Conservation (phyloP, 2,797 vertebrate species). For the Schizopygopsis malacanthus region DNA sequence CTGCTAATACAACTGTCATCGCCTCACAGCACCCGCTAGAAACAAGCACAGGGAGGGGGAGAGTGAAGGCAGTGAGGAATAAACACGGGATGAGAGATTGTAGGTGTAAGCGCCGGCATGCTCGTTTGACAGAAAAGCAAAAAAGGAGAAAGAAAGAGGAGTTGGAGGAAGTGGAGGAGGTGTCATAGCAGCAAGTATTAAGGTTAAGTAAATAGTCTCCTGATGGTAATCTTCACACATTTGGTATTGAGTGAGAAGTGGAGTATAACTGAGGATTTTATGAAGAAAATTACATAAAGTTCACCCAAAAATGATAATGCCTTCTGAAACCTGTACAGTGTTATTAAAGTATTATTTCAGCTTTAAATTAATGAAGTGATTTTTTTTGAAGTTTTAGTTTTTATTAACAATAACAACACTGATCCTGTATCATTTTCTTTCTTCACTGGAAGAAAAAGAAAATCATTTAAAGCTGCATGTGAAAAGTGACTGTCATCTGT, state of each 20-base stretch:
- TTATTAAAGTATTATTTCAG: neutral
- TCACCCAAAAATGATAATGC: neutral
- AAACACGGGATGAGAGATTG: slow-evolving; percentile 8
- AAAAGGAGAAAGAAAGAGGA: slow-evolving; percentile 16
- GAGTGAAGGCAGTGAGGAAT: slow-evolving; percentile 41
- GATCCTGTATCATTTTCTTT: neutral
- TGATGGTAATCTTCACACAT: neutral
- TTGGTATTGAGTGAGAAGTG: neutral
- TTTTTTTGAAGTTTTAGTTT: neutral
- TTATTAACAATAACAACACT: neutral
- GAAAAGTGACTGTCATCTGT: neutral
- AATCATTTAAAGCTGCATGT: neutral
- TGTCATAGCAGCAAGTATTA: slow-evolving; percentile 45
- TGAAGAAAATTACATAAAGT: neutral
- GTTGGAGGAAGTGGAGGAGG: slow-evolving; percentile 1
- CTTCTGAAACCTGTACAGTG: neutral
- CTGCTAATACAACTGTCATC: slow-evolving; percentile 82
- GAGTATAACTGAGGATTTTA: slow-evolving; percentile 3
- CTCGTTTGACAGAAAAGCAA: slow-evolving; percentile 18
- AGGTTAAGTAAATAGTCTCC: slow-evolving; percentile 52
- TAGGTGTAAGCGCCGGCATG: slow-evolving; percentile 7
- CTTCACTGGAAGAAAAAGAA: neutral
- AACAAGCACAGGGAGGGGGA: slow-evolving; percentile 57
- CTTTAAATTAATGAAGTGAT: neutral
- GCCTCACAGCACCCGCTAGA: slow-evolving; percentile 68